phyloP scores from a whole-genome alignment of 2,113 vertebrate species.

The Agapornis roseicollis region DNA sequence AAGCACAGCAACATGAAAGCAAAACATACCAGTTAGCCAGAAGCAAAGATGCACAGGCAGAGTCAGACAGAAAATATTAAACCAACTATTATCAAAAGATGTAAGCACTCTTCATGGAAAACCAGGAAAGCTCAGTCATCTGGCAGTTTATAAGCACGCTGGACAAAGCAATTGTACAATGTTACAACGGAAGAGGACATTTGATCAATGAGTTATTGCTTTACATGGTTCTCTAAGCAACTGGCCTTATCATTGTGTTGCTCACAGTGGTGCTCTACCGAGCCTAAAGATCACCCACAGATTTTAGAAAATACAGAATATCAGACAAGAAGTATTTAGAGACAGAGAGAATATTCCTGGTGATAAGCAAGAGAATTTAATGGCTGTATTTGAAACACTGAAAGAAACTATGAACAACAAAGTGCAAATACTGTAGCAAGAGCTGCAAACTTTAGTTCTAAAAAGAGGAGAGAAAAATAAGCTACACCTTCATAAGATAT shows the following conservation, averaged over 20 bases:
- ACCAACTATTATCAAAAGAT: neutral
- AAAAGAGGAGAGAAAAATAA: neutral
- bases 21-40: neutral
- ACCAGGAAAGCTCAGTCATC: neutral
- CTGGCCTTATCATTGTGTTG: neutral
- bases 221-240: neutral
- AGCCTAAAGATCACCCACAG: neutral
- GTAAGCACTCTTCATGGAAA: neutral
- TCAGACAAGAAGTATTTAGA: neutral
- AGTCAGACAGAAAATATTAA: neutral
- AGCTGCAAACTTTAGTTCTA: neutral
- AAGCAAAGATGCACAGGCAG: neutral
- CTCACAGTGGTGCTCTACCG: fast-evolving
- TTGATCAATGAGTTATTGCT: neutral
- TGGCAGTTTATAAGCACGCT: neutral
- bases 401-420: neutral
- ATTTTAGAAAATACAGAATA: neutral
- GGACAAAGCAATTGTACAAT: neutral
- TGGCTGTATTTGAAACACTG: neutral
- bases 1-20: neutral
- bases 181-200: neutral
- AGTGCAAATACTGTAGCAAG: neutral
- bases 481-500: neutral
- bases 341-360: neutral
- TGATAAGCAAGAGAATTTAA: neutral